phyloP scores from a whole-genome alignment of 2,888 invertebrate genomes.

The Melolontha melolontha region DNA sequence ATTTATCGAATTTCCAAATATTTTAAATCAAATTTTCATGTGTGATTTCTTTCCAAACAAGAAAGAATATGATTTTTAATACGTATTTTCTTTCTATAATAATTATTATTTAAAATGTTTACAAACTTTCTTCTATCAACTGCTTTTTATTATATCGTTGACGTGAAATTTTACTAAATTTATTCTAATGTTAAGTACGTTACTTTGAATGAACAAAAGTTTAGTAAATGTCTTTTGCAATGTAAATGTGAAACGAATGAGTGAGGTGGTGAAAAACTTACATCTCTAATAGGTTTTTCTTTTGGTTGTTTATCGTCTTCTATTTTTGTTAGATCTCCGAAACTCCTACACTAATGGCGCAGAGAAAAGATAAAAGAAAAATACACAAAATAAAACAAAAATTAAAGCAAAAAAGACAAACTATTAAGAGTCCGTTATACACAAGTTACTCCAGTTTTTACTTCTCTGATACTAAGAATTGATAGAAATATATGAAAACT shows the following conservation, averaged over 20 bases:
- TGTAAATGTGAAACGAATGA: constrained; percentile 3
- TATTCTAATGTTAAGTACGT: neutral
- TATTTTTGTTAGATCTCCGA: constrained; percentile 72
- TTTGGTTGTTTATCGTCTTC: constrained; percentile 59
- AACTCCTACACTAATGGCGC: constrained; percentile 70
- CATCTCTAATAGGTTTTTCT: constrained; percentile 40
- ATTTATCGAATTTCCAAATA: no score
- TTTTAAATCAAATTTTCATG: no score
- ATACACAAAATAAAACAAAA: constrained; percentile 37
- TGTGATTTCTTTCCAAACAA: no score
- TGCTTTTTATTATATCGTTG: no score
- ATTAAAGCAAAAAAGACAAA: constrained; percentile 44
- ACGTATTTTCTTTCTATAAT: no score
- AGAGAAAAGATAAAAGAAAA: constrained; percentile 15
- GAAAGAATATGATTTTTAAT: no score
- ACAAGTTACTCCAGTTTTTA: no score
- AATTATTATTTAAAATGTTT: no score
- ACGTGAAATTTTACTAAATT: no score
- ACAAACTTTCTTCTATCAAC: no score
- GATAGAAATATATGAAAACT: no score
- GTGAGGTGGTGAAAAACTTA: constrained; percentile 34
- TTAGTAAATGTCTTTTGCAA: constrained; percentile 6
- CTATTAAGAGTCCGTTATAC: constrained; percentile 16
- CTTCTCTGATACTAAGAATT: no score
- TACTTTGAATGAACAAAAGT: neutral